Evolutionary conservation across 2,797 vertebrate species (phyloP), one percentile per base, ranked within the genome.

Genomic region (Artibeus jamaicensis): DNA sequence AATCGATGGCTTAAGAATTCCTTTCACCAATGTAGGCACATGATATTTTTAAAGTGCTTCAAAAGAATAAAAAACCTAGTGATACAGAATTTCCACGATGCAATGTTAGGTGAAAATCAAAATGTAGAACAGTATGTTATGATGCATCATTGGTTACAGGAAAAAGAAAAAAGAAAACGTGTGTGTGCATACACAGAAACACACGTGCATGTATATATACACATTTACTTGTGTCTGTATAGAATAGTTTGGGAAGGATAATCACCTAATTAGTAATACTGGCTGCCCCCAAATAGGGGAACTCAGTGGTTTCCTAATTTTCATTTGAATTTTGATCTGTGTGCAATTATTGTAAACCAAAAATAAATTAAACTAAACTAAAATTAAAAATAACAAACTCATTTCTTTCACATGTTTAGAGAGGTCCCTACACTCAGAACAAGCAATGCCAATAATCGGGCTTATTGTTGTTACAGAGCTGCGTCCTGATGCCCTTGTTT

Each of bases 261-360:
- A 79, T 76, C 65, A 81, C 18, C 34, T 46, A 85, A 90, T 94
- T 73, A 91, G 22, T 68, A 95, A 91, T 32, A 92, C 26, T 53
- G 37, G 57, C 83, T 89, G 48, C 65, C 44, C 91, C 65, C 71
- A 65, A 88, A 46, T 65, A 96, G 37, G 32, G 21, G n/a, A 84
- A 91, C 22, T 26, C 46, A 78, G 26, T 44, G 50, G 26, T 90
- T 90, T 77, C 53, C 78, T 46, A n/a, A 82, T 85, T 96, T 94
- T 87, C 44, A 91, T 68, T 91, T 94, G 68, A 94, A 88, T 87
- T 96, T 94, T 86, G 62, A 97, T 81, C 62, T 50, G 78, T 87
- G 39, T 92, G 39, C 94, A 94, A 94, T 93, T 89, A 94, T 19
- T 71, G 84, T 86, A 84, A 55, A 65, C n/a, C 8, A 65, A 85